Evolutionary conservation across 2,113 vertebrate species (phyloP), one percentile per base, ranked within the genome.

Genomic region (Leptosomus discolor): DNA sequence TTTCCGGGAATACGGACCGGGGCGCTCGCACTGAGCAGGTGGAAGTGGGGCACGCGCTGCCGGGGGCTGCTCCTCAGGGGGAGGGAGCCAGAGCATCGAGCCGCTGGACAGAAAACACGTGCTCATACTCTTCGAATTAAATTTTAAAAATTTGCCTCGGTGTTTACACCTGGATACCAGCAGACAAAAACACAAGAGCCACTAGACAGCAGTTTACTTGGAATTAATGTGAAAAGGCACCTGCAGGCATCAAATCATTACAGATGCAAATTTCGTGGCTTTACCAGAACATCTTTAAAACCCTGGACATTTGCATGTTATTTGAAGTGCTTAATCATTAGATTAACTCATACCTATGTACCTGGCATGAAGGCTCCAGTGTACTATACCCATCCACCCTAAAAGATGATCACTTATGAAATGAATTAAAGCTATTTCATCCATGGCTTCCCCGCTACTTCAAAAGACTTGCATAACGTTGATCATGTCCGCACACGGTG

Each of bases 1-100:
- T n/a, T n/a, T n/a, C n/a, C n/a, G n/a, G 45, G 12, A 46, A 46
- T 19, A 15, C 16, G 45, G 45, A 46, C 16, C 20, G 45, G 50
- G 50, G 23, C 12, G 22, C 10, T 22, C 23, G 22, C 22, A 51
- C 50, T 23, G 32, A 36, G 50, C 0, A 3, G 0, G 16, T 20
- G 50, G 50, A 26, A 56, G 58, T 4, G 13, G n/a, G 69, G 36
- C 21, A 14, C 3, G 3, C 2, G 15, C 32, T 57, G 41, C 12
- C 16, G 32, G 70, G 36, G 27, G 43, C 41, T 50, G 43, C 34
- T 37, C 11, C n/a, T 18, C 30, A 10, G 54, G 23, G 24, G 29
- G 41, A 11, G 7, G 11, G 43, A 70, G 64, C 17, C 24, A 41
- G 24, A 15, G 41, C 26, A 8, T 32, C 19, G 27, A 45, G 48